Conservation (phyloP, 1,140 invertebrate genomes). For the Panagrolaimus sp. region DNA sequence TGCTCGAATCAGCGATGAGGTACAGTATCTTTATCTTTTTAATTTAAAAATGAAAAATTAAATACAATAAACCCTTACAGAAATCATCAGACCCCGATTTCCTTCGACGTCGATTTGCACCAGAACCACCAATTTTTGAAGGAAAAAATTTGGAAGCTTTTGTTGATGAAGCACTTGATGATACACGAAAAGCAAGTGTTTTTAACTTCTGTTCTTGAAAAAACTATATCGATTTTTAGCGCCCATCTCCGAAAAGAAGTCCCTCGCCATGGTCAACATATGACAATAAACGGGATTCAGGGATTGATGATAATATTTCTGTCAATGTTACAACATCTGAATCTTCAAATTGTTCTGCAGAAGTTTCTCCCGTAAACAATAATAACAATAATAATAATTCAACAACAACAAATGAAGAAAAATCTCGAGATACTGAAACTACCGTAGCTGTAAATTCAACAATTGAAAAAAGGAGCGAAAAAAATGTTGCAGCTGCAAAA, state of each 20-base stretch:
- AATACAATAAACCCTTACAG: not conserved
- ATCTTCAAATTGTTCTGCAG: slow-evolving; percentile 11
- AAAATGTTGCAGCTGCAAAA: too few species aligned
- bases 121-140: not conserved
- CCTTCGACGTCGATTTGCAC: too few species aligned
- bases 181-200: not conserved
- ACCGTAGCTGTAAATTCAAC: not conserved
- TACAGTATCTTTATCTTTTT: not conserved
- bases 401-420: not conserved
- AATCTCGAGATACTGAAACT: not conserved
- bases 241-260: not conserved
- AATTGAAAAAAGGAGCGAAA: not conserved
- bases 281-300: slow-evolving; percentile 25
- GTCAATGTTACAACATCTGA: slow-evolving; percentile 20
- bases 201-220: not conserved
- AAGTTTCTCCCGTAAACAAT: not conserved
- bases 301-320: slow-evolving; percentile 21
- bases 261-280: slow-evolving; percentile 6
- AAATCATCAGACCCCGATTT: not conserved
- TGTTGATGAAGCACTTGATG: slow-evolving; percentile 23
- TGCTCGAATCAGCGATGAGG: slow-evolving; percentile 8
- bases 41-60: not conserved
- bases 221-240: not conserved
- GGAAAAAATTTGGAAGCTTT: slow-evolving; percentile 22
- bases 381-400: not conserved